Base-by-base conservation (phyloP, 92 coral and sea anemone genomes). In the Porites rus region DNA sequence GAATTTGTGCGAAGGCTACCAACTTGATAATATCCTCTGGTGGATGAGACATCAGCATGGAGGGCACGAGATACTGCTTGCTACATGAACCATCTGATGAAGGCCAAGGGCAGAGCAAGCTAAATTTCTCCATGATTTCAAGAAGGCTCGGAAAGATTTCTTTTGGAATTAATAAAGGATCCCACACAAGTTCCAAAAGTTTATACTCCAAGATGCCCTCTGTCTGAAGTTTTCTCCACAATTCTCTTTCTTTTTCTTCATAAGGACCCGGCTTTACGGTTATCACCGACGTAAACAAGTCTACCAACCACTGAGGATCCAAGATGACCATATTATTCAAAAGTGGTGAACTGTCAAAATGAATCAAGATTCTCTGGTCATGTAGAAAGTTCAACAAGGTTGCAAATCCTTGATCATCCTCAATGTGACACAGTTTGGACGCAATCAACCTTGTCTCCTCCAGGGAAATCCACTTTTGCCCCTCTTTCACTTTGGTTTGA, bases 21-120 rank as follows among this genome's bases (percentile, higher is more conserved):
- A 76, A 61, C 46, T 85, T 22, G 10, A 19, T 69, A 24, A 51
- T n/a, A 18, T 52, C 63, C 1, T 54, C 63, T 43, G 62, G 43
- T 60, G 80, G 69, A 76, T 59, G 80, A 14, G 52, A 24, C 80
- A 28, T 64, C 69, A 78, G 60, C 93, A 90, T 87, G 16, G 90
- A 75, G n/a, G 93, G 93, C 28, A 87, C 91, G 0, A 90, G 73
- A 54, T 76, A 87, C 7, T 76, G 68, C 52, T 59, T 53, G 25
- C 21, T 1, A 17, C 69, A 14, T 14, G 21, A 19, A 4, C 14
- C 6, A 63, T 75, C 43, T 10, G 78, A 72, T 51, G 72, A 28
- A 4, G 72, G 75, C 50, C 62, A 63, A 8, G 38, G 79, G 16
- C 92, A 89, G 0, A 89, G 17, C 17, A 89, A 82, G 70, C 81